Evolutionary conservation across 2,888 invertebrate genomes (phyloP).

Genomic region (Unio pictorum): DNA sequence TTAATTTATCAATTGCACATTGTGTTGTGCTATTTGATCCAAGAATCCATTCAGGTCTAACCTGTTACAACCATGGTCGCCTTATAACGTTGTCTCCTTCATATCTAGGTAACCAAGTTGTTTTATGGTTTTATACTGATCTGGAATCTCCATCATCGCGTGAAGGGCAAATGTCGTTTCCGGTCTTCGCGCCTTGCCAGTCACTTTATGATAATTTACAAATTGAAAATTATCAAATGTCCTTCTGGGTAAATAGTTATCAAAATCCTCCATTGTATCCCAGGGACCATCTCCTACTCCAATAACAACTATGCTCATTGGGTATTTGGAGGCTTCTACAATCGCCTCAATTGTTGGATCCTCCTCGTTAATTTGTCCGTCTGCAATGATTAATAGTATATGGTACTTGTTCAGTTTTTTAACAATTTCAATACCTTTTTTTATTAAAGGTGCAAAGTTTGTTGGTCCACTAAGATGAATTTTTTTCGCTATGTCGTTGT

Average conservation of each 20-base stretch:
- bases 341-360: conserved; percentile 72
- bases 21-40: too few species aligned
- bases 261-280: conserved; percentile 73
- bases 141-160: conserved; percentile 74
- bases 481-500: conserved; percentile 71
- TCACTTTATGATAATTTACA: conserved; percentile 73
- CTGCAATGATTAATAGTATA: conserved; percentile 73
- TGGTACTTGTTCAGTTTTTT: conserved; percentile 60
- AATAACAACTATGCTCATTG: conserved; percentile 74
- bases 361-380: conserved; percentile 74
- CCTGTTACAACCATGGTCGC: too few species aligned
- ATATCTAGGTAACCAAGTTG: conserved; percentile 60
- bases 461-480: conserved; percentile 74
- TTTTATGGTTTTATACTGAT: conserved; percentile 71
- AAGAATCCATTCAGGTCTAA: too few species aligned
- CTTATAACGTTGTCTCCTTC: conserved; percentile 4
- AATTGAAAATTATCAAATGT: conserved; percentile 75
- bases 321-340: conserved; percentile 73
- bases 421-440: conserved; percentile 73
- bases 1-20: too few species aligned
- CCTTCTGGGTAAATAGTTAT: conserved; percentile 73
- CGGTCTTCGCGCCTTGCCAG: conserved; percentile 58
- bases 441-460: conserved; percentile 74
- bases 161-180: conserved; percentile 73
- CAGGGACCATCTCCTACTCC: conserved; percentile 76